phyloP scores from a whole-genome alignment of 2,888 invertebrate species.

The Melinaea marsaeus region DNA sequence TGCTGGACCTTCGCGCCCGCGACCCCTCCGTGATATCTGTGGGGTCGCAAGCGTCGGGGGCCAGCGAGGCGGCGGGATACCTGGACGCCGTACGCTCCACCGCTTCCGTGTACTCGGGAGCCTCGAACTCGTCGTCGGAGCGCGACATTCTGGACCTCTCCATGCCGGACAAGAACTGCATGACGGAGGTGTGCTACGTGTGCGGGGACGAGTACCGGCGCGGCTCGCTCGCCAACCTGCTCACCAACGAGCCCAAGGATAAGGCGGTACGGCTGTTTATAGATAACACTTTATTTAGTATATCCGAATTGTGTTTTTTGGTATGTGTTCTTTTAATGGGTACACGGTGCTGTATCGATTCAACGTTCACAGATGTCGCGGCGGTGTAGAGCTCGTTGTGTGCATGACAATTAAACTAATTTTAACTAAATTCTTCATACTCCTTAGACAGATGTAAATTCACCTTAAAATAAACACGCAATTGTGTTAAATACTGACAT shows the following conservation, averaged over 20 bases:
- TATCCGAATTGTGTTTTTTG: too few species aligned
- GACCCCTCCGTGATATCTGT: conserved; percentile 73
- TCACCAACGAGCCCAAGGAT: conserved; percentile 79
- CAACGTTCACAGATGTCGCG: too few species aligned
- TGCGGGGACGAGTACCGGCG: conserved; percentile 93
- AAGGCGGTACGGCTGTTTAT: conserved; percentile 48
- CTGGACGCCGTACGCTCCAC: conserved; percentile 45
- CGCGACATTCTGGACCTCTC: conserved; percentile 92
- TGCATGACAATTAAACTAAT: too few species aligned
- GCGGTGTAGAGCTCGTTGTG: too few species aligned
- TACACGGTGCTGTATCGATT: too few species aligned
- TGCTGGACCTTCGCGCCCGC: conserved; percentile 77
- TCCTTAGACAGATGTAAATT: too few species aligned
- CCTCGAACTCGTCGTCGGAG: conserved; percentile 79
- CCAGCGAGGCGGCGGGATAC: conserved; percentile 70
- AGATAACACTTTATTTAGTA: too few species aligned
- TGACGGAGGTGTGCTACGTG: conserved; percentile 93
- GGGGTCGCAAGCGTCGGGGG: conserved; percentile 72
- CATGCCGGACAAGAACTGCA: conserved; percentile 95
- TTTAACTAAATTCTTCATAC: too few species aligned
- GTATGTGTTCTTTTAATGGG: too few species aligned
- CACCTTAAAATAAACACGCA: too few species aligned
- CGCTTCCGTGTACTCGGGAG: conserved; percentile 69
- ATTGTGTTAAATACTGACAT: too few species aligned
- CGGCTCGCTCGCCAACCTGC: conserved; percentile 86